These are phyloP conservation scores for Aporrectodea caliginosa DNA, from an alignment of 1,140 invertebrate genomes.

Conservation along the genomic window DNA sequence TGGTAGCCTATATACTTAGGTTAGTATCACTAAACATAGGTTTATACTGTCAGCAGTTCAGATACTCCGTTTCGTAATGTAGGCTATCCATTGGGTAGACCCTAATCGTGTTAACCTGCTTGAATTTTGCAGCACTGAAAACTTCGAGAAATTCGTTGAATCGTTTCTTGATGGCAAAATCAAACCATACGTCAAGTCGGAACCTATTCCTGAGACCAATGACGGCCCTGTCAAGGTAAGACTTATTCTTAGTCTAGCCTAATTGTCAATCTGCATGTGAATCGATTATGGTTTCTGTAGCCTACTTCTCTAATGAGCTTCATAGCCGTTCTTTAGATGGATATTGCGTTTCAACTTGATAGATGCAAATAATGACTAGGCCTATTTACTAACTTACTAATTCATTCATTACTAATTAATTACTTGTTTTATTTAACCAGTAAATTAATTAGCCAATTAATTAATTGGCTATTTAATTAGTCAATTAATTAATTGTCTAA, in stretches of 20 bases:
- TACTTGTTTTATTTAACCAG: background rate
- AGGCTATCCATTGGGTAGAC: background rate
- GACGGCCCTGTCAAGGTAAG: constrained; percentile 72
- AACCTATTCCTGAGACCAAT: constrained; percentile 82
- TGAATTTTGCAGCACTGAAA: constrained; percentile 70
- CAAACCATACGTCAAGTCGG: constrained; percentile 92
- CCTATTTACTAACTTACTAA: background rate
- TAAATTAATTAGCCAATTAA: background rate
- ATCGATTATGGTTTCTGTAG: too few species aligned
- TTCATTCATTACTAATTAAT: background rate
- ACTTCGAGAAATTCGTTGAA: constrained; percentile 80
- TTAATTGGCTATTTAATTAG: background rate
- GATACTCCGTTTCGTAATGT: background rate
- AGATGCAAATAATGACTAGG: background rate
- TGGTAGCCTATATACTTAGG: background rate
- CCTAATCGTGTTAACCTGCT: constrained; percentile 12
- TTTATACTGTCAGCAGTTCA: background rate
- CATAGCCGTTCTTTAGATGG: background rate
- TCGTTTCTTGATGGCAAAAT: constrained; percentile 77
- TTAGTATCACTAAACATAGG: background rate
- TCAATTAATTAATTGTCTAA: background rate
- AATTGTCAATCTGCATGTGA: background rate
- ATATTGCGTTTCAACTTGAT: background rate
- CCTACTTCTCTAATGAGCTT: too few species aligned
- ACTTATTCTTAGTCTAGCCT: background rate